Evolutionary conservation across 2,113 vertebrate genomes (phyloP).

Genomic region (rat (Rattus norvegicus)): GRCr8 NC_086028.1:21987501-21988000

Average conservation of each 20-base stretch:
- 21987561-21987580: fast-evolving
- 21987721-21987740: not conserved
- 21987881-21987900: not conserved
- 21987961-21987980: not conserved
- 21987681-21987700: not conserved
- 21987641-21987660: not conserved
- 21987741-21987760: not conserved
- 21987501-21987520: not conserved
- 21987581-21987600: not conserved
- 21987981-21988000: not conserved
- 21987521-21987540: not conserved
- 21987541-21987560: fast-evolving
- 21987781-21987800: not conserved
- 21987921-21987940: not conserved
- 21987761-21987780: not conserved
- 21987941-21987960: not conserved
- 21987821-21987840: not conserved
- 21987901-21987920: not conserved
- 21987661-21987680: not conserved
- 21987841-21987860: not conserved
- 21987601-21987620: not conserved
- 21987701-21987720: not conserved
- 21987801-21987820: not conserved
- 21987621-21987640: not conserved
- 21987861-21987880: not conserved